Evolutionary conservation across 2,797 vertebrate species (phyloP).

Genomic region (Propithecus perrieri): DNA sequence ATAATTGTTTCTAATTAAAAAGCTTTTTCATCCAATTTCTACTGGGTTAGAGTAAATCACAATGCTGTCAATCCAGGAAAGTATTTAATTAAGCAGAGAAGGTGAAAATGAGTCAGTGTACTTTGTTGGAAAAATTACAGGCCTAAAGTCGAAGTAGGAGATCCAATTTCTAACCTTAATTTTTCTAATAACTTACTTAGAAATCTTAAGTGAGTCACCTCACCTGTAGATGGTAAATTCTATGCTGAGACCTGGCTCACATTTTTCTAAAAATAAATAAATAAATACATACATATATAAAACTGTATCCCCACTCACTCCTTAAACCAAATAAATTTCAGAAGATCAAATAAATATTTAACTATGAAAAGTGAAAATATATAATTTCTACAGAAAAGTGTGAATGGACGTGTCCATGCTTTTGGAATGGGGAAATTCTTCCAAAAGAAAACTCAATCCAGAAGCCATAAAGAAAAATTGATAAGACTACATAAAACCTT

Average conservation of each 20-base stretch:
- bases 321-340: neutral
- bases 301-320: neutral
- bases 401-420: neutral
- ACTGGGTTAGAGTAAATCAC: conserved; percentile 54
- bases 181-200: conserved; percentile 33
- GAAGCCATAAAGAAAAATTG: neutral
- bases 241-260: neutral
- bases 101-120: conserved; percentile 39
- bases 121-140: conserved; percentile 42
- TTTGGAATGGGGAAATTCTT: neutral
- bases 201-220: conserved; percentile 25
- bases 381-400: neutral
- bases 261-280: neutral
- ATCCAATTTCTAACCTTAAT: conserved; percentile 4
- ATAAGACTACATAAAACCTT: neutral
- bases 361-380: conserved; percentile 19
- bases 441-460: neutral
- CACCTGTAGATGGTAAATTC: neutral
- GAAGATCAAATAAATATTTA: conserved; percentile 30
- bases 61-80: conserved; percentile 46
- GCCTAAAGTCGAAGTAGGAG: conserved; percentile 33
- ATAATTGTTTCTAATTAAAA: conserved; percentile 67
- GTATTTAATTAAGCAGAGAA: conserved; percentile 53
- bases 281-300: neutral
- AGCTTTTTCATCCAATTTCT: conserved; percentile 57